phyloP scores from a whole-genome alignment of 2,113 vertebrate species.

The Dolichallabes microphthalmus region DNA sequence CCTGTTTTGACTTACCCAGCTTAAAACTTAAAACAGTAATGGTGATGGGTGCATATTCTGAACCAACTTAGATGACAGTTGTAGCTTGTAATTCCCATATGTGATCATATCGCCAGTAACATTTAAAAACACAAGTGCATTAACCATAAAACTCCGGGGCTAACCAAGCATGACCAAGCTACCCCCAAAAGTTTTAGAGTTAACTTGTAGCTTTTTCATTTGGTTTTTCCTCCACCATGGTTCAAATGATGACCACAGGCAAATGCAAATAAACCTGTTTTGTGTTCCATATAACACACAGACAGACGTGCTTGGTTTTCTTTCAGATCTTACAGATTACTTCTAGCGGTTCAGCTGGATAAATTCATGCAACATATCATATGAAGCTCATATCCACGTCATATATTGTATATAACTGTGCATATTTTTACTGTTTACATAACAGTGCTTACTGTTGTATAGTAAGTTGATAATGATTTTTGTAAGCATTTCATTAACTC shows the following conservation, averaged over 20 bases:
- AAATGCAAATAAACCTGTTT: neutral
- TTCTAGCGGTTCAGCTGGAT: neutral
- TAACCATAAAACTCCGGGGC: conserved; percentile 71
- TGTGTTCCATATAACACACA: neutral
- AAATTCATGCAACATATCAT: neutral
- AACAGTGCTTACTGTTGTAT: neutral
- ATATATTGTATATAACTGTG: neutral
- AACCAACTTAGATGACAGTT: conserved; percentile 99
- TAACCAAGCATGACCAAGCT: conserved; percentile 27
- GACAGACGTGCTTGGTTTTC: neutral
- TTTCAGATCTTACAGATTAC: neutral
- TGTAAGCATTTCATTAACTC: neutral
- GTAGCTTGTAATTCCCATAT: conserved; percentile 81
- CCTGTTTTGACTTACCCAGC: conserved; percentile 85
- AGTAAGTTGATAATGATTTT: neutral
- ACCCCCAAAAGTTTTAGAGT: conserved; percentile 70
- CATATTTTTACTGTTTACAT: neutral
- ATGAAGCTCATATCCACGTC: neutral
- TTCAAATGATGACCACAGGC: conserved; percentile 75
- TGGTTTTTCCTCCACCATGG: conserved; percentile 76
- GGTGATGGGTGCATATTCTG: conserved; percentile 97
- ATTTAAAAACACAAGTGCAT: conserved; percentile 72
- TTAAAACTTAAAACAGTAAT: conserved; percentile 75
- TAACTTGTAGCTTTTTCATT: conserved; percentile 63
- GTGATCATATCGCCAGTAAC: conserved; percentile 98